Evolutionary conservation across 2,113 vertebrate genomes (phyloP), one percentile per base, ranked within the genome.

Genomic region (Ciconia stormi): DNA sequence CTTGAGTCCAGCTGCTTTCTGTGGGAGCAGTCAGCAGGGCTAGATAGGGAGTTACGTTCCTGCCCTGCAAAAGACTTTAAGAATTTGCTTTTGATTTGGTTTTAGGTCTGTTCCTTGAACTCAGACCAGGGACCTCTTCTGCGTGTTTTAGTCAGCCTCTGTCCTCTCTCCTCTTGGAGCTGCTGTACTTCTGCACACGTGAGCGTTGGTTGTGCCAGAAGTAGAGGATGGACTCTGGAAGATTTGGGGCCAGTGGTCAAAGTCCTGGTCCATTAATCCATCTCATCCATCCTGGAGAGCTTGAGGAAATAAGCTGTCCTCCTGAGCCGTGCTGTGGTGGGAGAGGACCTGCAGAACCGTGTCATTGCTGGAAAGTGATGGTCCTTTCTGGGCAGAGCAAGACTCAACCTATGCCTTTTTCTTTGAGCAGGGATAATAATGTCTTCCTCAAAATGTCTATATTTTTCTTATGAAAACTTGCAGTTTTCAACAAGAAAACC

Each of bases 141-240:
- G 5, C 6, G 1, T 40, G 12, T 38, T 89, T 83, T 69, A 40
- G 9, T 70, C 21, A 21, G 6, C 27, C 6, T 82, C 9, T 58
- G 15, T 59, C 13, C 6, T 59, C 4, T 30, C 13, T 79, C 42
- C 30, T 79, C 56, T 32, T 72, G 59, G 23, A 38, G 29, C 21
- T 11, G 0, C 29, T 82, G 7, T 74, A 0, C 23, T 26, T 71
- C 11, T 27, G 49, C 56, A 44, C 7, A 6, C 0, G 0, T 21
- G 63, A 77, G 27, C 12, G 4, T 2, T 10, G 30, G 1, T 29
- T 84, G 13, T 77, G 53, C 56, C 40, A 11, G 40, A 52, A 76
- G 52, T 38, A 17, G 8, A 61, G 58, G 18, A 26, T 1, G 6
- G 27, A 16, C 4, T 61, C 21, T 44, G 49, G 25, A 29, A 70